Evolutionary conservation across 2,888 invertebrate genomes (phyloP), one percentile per base, ranked within the genome.

Genomic region (Pteria penguin): DNA sequence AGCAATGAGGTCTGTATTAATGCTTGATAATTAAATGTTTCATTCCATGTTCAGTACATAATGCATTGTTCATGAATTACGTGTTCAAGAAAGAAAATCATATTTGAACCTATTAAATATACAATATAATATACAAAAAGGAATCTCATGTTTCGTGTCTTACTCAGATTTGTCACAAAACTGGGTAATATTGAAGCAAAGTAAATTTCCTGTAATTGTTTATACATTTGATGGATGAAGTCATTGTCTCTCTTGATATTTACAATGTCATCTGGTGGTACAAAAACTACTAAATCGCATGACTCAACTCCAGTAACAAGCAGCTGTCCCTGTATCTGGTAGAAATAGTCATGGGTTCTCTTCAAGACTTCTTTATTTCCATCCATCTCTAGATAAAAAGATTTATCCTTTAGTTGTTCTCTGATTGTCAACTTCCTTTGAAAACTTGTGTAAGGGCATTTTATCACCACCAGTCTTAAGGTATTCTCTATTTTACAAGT

Each of bases 301-400:
- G 18, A 32, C 3, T 55, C 22, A 18, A 68, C 67, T 8, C 72
- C 72, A 36, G 67, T 72, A 8, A 72, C 24, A 33, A 54, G 58
- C 55, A 73, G 52, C 55, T 77, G 77, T 29, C 73, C 69, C 57
- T 73, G 69, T n/a, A 69, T 73, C 54, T 73, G 66, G 22, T 27
- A 69, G 32, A 11, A 60, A 60, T 60, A 60, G 27, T 60, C 60
- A 60, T 60, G 60, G 11, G 60, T 60, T 29, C 14, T 22, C 27
- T 60, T 60, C 24, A 60, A 27, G 22, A 18, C 27, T 18, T 18
- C 27, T 27, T 60, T 8, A 4, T 27, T 27, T 4, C 27, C 27
- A 4, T 60, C 60, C 27, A 22, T 26, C 26, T 22, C 14, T 0
- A 60, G 18, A 26, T 60, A 60, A 26, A 60, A 60, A 4, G 60